Base-by-base conservation (phyloP, 2,888 invertebrate species). In the Habroteleia sp. region DNA sequence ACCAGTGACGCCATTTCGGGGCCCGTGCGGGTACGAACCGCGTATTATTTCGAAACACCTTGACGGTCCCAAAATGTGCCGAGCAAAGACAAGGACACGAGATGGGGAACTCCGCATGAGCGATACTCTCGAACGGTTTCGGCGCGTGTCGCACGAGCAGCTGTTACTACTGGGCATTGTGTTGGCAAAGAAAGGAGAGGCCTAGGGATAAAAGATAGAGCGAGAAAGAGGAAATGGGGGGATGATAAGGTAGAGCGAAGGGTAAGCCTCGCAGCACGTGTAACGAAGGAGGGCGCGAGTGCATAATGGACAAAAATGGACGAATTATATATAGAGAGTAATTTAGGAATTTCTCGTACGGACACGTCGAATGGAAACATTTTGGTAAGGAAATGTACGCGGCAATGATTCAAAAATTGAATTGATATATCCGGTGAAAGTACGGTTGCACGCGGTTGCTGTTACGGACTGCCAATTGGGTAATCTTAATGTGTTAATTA, bases 131-230 rank as follows among this genome's bases (percentile, higher is more conserved):
- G 77, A 79, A 82, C 76, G 76, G 63, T 81, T 80, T 75, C 78
- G 83, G 84, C 85, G 83, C 85, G 85, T 85, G 85, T 85, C 85
- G 82, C 77, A 78, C 69, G 80, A 79, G 79, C 83, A 83, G 84
- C 83, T 82, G 83, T 78, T 63, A 73, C 71, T 66, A 77, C 74
- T 76, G 65, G 54, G 80, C 79, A 82, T 83, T 83, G 83, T 84
- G 79, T 78, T n/a, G n/a, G 71, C 63, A 39, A 60, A 44, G 68
- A 77, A 77, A 74, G 63, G 74, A 74, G 63, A 60, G 46, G 39
- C 66, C 16, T 7, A 20, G 14, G 27, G 39, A 60, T 23, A 33
- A 52, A 44, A 78, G 68, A 74, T 78, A 76, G 79, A 77, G 68
- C 77, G 68, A 79, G 79, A 77, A 52, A 65, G 77, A 69, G 48